These are phyloP conservation scores for Polymixis lichenea DNA, from an alignment of 2,888 invertebrate species.

Conservation along the genomic window DNA sequence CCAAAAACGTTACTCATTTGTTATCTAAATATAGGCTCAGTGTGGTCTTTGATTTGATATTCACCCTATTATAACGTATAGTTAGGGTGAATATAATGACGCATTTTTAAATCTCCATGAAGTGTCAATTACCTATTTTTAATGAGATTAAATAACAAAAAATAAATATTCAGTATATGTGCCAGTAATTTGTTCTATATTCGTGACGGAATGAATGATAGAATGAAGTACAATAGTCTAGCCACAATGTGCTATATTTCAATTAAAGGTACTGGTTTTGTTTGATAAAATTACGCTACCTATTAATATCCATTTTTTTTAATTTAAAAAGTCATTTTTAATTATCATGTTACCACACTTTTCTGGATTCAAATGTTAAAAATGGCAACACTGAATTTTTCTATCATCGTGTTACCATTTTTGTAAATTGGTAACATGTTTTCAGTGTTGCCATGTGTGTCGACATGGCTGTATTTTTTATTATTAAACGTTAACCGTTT, in stretches of 20 bases:
- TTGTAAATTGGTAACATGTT: slow-evolving; percentile 38
- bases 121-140: slow-evolving; percentile 31
- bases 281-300: slow-evolving; percentile 41
- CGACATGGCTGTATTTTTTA: slow-evolving; percentile 32
- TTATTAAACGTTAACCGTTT: slow-evolving; percentile 20
- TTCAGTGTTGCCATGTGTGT: slow-evolving; percentile 46
- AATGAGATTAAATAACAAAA: slow-evolving; percentile 18
- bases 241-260: slow-evolving; percentile 63
- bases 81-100: slow-evolving; percentile 7
- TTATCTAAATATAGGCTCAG: slow-evolving; percentile 5
- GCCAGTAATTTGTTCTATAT: slow-evolving; percentile 33
- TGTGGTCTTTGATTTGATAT: neutral
- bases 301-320: slow-evolving; percentile 37
- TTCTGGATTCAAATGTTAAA: slow-evolving; percentile 24
- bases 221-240: slow-evolving; percentile 52
- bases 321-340: slow-evolving; percentile 35
- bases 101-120: slow-evolving; percentile 21
- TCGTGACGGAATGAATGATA: slow-evolving; percentile 23
- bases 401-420: slow-evolving; percentile 25
- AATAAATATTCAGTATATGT: slow-evolving; percentile 21
- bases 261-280: slow-evolving; percentile 60
- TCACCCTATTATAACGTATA: neutral
- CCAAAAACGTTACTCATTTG: neutral
- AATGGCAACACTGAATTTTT: slow-evolving; percentile 37
- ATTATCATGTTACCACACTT: slow-evolving; percentile 24